These are phyloP conservation scores for Cervus canadensis DNA, from an alignment of 2,113 vertebrate species.

Conservation along the genomic window DNA sequence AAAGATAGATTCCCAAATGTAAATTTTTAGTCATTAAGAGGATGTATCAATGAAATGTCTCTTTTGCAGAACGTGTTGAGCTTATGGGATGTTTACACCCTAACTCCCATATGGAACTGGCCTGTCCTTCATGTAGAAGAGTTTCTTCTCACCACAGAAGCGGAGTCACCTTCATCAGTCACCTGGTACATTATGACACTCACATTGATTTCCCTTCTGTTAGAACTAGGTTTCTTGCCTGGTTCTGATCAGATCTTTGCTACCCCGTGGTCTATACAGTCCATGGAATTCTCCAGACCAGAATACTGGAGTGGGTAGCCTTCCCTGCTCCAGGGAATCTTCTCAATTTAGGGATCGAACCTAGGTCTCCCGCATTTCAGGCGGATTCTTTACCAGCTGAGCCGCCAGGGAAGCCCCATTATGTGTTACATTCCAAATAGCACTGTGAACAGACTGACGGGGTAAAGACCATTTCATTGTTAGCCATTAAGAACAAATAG, in stretches of 20 bases:
- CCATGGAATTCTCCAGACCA: neutral
- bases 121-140: slow-evolving; percentile 85
- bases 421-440: neutral
- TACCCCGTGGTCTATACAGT: neutral
- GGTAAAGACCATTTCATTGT: neutral
- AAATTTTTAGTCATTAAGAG: neutral
- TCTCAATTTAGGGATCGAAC: neutral
- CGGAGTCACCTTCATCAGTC: slow-evolving; percentile 84
- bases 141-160: slow-evolving; percentile 91
- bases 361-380: neutral
- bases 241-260: neutral
- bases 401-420: neutral
- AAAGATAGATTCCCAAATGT: neutral
- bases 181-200: slow-evolving; percentile 74
- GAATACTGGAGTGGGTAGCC: neutral
- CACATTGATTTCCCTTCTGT: neutral
- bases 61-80: slow-evolving; percentile 87
- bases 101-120: slow-evolving; percentile 89
- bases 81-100: slow-evolving; percentile 88
- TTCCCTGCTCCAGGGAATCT: neutral
- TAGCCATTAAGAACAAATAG: neutral
- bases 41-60: neutral
- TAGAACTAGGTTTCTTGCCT: neutral
- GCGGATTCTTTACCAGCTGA: neutral
- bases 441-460: neutral